Evolutionary conservation across 2,113 vertebrate genomes (phyloP).

Genomic region (Campylomormyrus numenius): DNA sequence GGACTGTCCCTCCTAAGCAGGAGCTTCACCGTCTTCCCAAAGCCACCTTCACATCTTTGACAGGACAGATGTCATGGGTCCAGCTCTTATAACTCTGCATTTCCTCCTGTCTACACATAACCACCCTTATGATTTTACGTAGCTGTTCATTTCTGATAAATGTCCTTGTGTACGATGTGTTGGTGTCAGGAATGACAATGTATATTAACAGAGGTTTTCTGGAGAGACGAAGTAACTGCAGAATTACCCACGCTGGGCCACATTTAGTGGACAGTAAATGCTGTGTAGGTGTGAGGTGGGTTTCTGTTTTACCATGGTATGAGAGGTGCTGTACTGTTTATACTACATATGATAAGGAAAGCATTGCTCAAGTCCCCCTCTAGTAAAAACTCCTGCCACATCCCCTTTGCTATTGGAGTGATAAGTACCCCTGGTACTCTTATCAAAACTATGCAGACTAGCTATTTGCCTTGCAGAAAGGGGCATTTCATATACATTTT

Average conservation of each 20-base stretch:
- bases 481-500: not conserved
- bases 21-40: not conserved
- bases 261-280: not conserved
- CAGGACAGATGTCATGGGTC: not conserved
- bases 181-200: not conserved
- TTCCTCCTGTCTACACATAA: not conserved
- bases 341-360: not conserved
- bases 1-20: not conserved
- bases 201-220: not conserved
- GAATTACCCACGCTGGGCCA: not conserved
- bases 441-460: constrained; percentile 2
- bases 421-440: not conserved
- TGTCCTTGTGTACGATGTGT: not conserved
- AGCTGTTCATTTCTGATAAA: not conserved
- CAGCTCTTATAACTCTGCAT: not conserved
- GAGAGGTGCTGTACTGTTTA: not conserved
- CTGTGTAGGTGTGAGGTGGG: not conserved
- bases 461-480: not conserved
- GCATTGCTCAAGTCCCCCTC: not conserved
- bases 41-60: not conserved
- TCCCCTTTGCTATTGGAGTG: not conserved
- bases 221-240: not conserved
- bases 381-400: not conserved
- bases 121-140: not conserved
- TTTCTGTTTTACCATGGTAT: not conserved